Conservation (phyloP, 2,888 invertebrate species). For the Cyrtodaria siliqua region DNA sequence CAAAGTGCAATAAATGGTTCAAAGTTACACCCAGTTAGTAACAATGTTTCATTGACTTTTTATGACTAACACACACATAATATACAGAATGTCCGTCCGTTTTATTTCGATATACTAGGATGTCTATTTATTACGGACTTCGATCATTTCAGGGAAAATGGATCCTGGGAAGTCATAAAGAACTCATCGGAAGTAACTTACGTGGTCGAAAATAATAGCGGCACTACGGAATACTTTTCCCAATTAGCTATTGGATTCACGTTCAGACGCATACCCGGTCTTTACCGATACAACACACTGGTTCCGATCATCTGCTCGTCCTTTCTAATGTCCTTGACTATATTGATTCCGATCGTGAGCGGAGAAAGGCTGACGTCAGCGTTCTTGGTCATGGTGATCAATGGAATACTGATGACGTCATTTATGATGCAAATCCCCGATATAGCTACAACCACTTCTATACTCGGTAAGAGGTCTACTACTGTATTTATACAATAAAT, state of each 20-base stretch:
- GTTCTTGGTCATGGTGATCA: conserved; percentile 41
- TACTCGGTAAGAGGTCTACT: conserved; percentile 31
- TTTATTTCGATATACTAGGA: too few relatives aligned
- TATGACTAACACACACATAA: too few relatives aligned
- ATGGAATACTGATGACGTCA: conserved; percentile 29
- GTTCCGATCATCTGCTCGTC: conserved; percentile 48
- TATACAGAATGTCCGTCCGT: too few relatives aligned
- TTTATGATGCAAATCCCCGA: conserved; percentile 48
- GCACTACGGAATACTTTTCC: conserved; percentile 31
- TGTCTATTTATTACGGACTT: too few relatives aligned
- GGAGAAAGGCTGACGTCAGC: conserved; percentile 43
- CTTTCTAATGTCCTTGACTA: conserved; percentile 37
- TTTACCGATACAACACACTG: conserved; percentile 43
- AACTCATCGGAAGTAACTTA: conserved; percentile 5
- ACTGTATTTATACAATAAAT: not conserved
- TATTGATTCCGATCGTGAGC: conserved; percentile 41
- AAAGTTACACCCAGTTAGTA: too few relatives aligned
- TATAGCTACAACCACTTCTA: conserved; percentile 50
- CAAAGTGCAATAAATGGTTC: too few relatives aligned
- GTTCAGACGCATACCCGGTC: conserved; percentile 44
- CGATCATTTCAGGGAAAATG: conserved; percentile 35
- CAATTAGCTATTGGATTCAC: conserved; percentile 29
- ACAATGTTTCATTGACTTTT: too few relatives aligned
- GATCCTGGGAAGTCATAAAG: conserved; percentile 29
- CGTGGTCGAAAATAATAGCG: conserved; percentile 9